A percentile compares a stretch with the other conserved stretches of the same genome.
These are phyloP conservation scores for Carabus problematicus DNA, from an alignment of 2,888 invertebrate species.

Conservation along the genomic window DNA sequence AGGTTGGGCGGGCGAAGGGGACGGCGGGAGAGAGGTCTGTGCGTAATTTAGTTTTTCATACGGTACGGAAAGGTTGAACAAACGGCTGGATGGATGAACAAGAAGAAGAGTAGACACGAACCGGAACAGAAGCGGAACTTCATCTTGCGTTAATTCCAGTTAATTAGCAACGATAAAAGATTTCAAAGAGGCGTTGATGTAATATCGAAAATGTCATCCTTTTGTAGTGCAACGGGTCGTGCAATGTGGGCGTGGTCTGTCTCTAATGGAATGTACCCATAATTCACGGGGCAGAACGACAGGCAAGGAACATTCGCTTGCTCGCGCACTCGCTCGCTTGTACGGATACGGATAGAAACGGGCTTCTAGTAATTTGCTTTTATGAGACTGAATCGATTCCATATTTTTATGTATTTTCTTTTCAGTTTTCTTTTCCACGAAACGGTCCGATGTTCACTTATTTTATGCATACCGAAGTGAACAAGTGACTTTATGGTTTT, in stretches of 20 bases:
- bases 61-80: too few species aligned
- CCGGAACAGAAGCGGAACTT: too few species aligned
- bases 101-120: too few species aligned
- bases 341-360: not conserved
- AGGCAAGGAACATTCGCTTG: not conserved
- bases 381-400: constrained; percentile 25
- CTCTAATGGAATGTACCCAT: constrained; percentile 12
- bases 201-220: constrained; percentile 40
- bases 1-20: too few species aligned
- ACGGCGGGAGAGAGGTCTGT: too few species aligned
- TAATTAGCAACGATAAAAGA: constrained; percentile 13
- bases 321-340: not conserved
- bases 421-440: constrained; percentile 3
- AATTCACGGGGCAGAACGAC: not conserved
- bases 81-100: too few species aligned
- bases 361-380: constrained; percentile 14
- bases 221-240: constrained; percentile 31
- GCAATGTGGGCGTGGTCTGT: not conserved
- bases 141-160: constrained; percentile 7
- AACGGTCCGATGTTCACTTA: constrained; percentile 18
- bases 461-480: constrained; percentile 32
- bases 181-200: constrained; percentile 33
- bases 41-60: too few species aligned
- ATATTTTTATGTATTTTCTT: constrained; percentile 26
- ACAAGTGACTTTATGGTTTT: constrained; percentile 21